Base-by-base conservation (phyloP, 1,140 invertebrate species). In the Rhyacophila brunnea region DNA sequence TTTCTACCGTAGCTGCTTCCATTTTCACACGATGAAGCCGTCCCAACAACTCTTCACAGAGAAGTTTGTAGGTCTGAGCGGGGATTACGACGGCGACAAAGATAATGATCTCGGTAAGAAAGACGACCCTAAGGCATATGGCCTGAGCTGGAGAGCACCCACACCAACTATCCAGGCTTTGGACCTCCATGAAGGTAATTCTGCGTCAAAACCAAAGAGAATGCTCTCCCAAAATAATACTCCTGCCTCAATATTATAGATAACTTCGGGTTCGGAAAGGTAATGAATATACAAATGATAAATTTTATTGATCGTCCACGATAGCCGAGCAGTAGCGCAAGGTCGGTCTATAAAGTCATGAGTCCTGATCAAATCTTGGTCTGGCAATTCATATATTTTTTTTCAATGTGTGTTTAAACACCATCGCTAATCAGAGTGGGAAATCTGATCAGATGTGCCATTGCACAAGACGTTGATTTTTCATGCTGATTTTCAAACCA, bases 41-140 rank as follows among this genome's bases (percentile, higher is more conserved):
- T 92, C 1, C 89, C 91, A 0, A 91, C 90, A 0, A 82, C 85
- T 43, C 75, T 86, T 15, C 92, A 91, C 70, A 10, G 84, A 84
- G 54, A 83, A 83, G 48, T 84, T 87, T 20, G 87, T 91, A 72
- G 91, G 91, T 35, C 71, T 93, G 0, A 93, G 91, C 70, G 90
- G 90, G 47, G 81, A 86, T 61, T 93, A 90, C 68, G 88, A 91
- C 62, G 79, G 80, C 9, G 80, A 89, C 67, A 69, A 78, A 9
- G 73, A 81, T 0, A 83, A 87, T 66, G 87, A 90, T 67, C 67
- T 88, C 17, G 79, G 73, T n/a, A 82, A 80, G 54, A 74, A 74
- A 7, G 73, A 82, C 38, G 82, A 81, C 0, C 69, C 73, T 14
- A 66, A 82, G 23, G 79, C 84, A 36, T 85, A 87, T 65, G 83